These are phyloP conservation scores for Dipus sagitta DNA, from an alignment of 2,797 vertebrate species.

Conservation along the genomic window DNA sequence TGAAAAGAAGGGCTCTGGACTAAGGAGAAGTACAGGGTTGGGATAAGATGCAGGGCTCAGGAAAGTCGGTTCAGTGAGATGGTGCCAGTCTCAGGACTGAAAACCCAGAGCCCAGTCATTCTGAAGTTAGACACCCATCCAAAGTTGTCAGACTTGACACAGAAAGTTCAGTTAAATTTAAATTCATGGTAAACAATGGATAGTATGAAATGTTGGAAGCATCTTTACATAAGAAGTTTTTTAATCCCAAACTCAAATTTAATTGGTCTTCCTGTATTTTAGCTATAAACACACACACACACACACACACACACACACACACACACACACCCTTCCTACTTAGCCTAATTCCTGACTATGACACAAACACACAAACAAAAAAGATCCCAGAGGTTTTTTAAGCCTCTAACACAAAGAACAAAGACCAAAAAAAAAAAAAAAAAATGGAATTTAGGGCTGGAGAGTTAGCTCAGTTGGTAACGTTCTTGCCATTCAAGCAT, in stretches of 20 bases:
- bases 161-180: not conserved
- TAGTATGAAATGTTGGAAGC: not conserved
- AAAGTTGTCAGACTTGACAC: not conserved
- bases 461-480: no score
- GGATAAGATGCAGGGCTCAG: not conserved
- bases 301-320: not conserved
- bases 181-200: conserved; percentile 25
- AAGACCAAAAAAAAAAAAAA: not conserved
- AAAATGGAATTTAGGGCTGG: not conserved
- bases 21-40: not conserved
- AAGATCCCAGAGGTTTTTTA: conserved; percentile 43
- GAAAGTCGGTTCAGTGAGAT: not conserved
- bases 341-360: not conserved
- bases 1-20: not conserved
- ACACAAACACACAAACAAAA: not conserved
- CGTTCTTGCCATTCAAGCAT: no score
- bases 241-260: conserved; percentile 17
- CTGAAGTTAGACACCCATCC: not conserved
- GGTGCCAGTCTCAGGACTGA: not conserved
- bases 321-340: not conserved
- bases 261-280: not conserved
- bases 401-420: conserved; percentile 32
- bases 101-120: not conserved
- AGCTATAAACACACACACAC: not conserved
- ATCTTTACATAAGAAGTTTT: not conserved